phyloP scores from a whole-genome alignment of 2,888 invertebrate genomes.

The Andrena chrysosceles region DNA sequence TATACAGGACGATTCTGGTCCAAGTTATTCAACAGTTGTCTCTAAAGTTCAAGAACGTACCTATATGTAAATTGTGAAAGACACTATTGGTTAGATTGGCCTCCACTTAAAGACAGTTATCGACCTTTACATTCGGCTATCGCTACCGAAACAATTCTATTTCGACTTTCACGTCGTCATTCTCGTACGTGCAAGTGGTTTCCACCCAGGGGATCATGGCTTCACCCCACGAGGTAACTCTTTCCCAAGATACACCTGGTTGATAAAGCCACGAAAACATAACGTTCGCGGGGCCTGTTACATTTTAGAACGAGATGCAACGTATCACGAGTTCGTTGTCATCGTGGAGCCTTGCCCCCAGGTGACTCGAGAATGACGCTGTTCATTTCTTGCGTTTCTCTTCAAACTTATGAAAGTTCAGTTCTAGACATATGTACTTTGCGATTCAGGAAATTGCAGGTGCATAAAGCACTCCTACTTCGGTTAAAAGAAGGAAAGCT shows the following conservation, averaged over 20 bases:
- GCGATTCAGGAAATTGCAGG: background rate
- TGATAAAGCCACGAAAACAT: conserved; percentile 69
- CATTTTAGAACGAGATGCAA: conserved; percentile 68
- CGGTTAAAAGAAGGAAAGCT: too few relatives aligned
- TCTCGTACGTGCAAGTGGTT: conserved; percentile 62
- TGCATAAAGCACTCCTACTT: too few relatives aligned
- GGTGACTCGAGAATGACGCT: conserved; percentile 43
- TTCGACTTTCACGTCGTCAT: conserved; percentile 61
- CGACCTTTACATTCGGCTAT: conserved; percentile 2
- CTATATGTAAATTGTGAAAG: too few relatives aligned
- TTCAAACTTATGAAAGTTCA: conserved; percentile 16
- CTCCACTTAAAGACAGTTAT: background rate
- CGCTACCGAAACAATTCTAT: conserved; percentile 42
- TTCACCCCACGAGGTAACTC: conserved; percentile 60
- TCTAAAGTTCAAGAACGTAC: background rate
- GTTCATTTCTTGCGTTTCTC: conserved; percentile 22
- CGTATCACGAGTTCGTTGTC: conserved; percentile 51
- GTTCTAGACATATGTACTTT: too few relatives aligned
- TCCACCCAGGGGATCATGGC: conserved; percentile 60
- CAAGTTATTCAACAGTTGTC: background rate
- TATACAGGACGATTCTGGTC: too few relatives aligned
- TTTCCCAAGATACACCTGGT: conserved; percentile 68
- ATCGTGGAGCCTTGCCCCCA: conserved; percentile 27
- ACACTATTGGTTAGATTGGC: background rate
- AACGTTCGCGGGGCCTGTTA: conserved; percentile 65